These are phyloP conservation scores for Acrobeloides nanus DNA, from an alignment of 2,888 invertebrate species.

Conservation along the genomic window DNA sequence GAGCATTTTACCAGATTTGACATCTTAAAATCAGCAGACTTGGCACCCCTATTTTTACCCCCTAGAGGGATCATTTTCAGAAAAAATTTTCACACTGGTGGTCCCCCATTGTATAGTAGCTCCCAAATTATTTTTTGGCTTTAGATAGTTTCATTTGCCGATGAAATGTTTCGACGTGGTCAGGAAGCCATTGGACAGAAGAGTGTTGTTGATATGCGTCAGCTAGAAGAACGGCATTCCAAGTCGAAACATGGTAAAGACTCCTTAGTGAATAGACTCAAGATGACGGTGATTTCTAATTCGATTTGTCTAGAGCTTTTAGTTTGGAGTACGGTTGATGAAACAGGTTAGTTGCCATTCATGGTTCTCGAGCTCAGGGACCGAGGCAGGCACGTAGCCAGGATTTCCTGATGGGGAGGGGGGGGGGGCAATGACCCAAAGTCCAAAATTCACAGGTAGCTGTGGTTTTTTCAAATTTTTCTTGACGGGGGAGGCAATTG, in stretches of 20 bases:
- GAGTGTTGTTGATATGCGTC: conserved; percentile 16
- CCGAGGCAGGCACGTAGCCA: no score
- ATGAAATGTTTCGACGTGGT: conserved; percentile 78
- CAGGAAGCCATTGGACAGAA: conserved; percentile 61
- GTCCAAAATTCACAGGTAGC: not conserved
- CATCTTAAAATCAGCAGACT: no score
- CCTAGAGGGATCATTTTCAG: no score
- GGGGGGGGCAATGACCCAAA: not conserved
- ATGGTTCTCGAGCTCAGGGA: no score
- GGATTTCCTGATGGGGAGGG: no score
- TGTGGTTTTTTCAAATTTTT: not conserved
- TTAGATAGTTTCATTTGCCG: conserved; percentile 79
- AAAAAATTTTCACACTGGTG: no score
- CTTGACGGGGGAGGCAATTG: no score
- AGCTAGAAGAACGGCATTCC: no score
- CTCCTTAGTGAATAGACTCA: conserved; percentile 22
- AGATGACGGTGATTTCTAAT: conserved; percentile 34
- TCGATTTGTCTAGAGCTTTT: conserved; percentile 88
- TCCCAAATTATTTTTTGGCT: no score
- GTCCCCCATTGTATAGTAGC: no score
- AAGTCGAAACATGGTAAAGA: conserved; percentile 15
- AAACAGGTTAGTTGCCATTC: conserved; percentile 63
- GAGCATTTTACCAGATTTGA: not conserved
- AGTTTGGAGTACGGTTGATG: conserved; percentile 80
- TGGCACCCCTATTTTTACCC: no score